Conservation (phyloP, 2,113 vertebrate genomes). For the Seriola dumerili region DNA sequence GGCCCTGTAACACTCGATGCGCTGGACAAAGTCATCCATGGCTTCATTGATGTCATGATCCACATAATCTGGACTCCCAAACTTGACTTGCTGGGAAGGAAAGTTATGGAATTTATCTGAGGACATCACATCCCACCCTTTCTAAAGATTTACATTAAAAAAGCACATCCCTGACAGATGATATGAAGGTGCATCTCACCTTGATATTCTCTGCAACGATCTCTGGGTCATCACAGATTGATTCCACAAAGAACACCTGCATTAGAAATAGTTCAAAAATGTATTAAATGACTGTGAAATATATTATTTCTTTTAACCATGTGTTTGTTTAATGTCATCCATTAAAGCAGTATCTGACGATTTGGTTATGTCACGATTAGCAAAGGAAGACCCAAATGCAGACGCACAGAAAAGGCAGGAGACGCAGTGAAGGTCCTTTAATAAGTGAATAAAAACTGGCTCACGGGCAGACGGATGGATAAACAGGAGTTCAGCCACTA, state of each 20-base stretch:
- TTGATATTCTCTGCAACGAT: constrained; percentile 92
- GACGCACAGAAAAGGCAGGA: too few species aligned
- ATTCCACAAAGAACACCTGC: constrained; percentile 93
- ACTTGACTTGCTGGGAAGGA: constrained; percentile 89
- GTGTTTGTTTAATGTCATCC: not conserved
- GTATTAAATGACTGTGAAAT: not conserved
- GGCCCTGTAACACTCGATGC: constrained; percentile 89
- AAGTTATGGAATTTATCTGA: not conserved
- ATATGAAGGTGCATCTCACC: constrained; percentile 73
- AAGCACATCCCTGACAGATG: not conserved
- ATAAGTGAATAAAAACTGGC: too few species aligned
- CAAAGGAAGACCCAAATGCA: too few species aligned
- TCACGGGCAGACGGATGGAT: too few species aligned
- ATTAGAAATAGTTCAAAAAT: not conserved
- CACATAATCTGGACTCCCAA: constrained; percentile 91
- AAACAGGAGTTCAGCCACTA: too few species aligned
- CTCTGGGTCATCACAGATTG: constrained; percentile 90
- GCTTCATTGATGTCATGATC: constrained; percentile 88
- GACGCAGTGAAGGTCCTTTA: too few species aligned
- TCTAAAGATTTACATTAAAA: not conserved
- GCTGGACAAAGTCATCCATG: constrained; percentile 88
- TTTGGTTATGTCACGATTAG: too few species aligned
- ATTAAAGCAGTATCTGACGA: too few species aligned
- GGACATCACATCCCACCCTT: not conserved
- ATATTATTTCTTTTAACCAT: not conserved